Percentiles rank a stretch among this genome's conserved stretches.
phyloP scores from a whole-genome alignment of 2,888 invertebrate species.

The Scaptomyza cyrtandrae region DNA sequence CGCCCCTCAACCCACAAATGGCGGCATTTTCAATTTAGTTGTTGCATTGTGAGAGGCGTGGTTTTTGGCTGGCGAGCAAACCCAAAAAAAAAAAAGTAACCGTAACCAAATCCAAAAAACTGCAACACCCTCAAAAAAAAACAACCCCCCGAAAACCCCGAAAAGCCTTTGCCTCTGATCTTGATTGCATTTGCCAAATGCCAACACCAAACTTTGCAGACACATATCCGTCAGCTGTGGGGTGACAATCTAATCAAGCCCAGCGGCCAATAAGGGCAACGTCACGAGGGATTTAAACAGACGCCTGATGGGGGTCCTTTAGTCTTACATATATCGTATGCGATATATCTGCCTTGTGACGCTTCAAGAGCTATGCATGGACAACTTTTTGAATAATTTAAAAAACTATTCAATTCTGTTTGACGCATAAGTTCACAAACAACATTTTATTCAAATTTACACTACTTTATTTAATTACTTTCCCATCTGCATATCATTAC shows the following conservation, averaged over 20 bases:
- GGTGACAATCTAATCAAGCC: conserved; percentile 74
- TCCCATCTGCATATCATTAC: too few relatives aligned
- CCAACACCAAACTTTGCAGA: conserved; percentile 61
- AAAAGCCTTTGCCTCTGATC: conserved; percentile 49
- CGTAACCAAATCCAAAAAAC: conserved; percentile 19
- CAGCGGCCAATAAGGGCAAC: conserved; percentile 1
- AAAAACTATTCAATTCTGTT: neutral
- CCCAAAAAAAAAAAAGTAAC: conserved; percentile 22
- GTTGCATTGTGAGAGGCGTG: conserved; percentile 52
- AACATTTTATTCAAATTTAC: conserved; percentile 6
- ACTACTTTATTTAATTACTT: neutral
- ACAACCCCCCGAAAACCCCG: too few relatives aligned
- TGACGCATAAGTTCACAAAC: conserved; percentile 1
- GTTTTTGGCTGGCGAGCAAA: conserved; percentile 12
- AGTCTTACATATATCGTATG: neutral
- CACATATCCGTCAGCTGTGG: conserved; percentile 54
- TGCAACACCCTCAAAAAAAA: conserved; percentile 5
- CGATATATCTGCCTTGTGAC: too few relatives aligned
- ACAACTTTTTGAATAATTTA: conserved; percentile 25
- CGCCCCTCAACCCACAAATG: conserved; percentile 4
- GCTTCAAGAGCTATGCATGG: neutral
- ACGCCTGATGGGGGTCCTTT: neutral
- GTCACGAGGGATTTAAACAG: neutral
- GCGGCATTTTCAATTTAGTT: conserved; percentile 69
- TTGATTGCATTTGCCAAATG: conserved; percentile 76